Conservation (phyloP, 1,140 invertebrate species). For the Sesamia nonagrioides region DNA sequence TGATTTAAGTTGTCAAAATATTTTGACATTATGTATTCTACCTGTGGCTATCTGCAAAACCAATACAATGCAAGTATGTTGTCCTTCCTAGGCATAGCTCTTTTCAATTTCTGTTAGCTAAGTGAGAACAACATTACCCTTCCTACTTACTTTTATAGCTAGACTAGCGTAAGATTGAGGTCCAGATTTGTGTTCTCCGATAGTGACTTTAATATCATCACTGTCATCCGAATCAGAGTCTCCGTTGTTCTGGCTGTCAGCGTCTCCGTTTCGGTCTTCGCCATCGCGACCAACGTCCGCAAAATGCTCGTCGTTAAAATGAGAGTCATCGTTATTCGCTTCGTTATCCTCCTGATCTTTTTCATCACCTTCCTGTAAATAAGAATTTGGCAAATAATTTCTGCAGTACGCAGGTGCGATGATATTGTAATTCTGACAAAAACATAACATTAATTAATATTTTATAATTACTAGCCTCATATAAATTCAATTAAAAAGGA, state of each 20-base stretch:
- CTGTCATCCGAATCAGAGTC: slow-evolving; percentile 93
- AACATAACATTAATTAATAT: background rate
- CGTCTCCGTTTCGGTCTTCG: slow-evolving; percentile 88
- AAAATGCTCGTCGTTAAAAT: slow-evolving; percentile 86
- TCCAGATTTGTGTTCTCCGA: slow-evolving; percentile 94
- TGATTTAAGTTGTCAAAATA: too few relatives aligned
- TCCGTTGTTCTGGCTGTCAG: slow-evolving; percentile 89
- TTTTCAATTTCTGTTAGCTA: too few relatives aligned
- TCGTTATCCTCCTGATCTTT: slow-evolving; percentile 81
- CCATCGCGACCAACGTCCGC: slow-evolving; percentile 87
- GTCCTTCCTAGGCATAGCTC: too few relatives aligned
- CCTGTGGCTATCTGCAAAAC: too few relatives aligned
- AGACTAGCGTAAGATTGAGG: slow-evolving; percentile 89
- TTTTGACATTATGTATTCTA: too few relatives aligned
- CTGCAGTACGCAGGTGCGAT: background rate
- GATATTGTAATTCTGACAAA: background rate
- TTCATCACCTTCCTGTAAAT: slow-evolving; percentile 74
- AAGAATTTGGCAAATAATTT: background rate
- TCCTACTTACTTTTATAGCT: slow-evolving; percentile 1
- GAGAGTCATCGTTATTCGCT: slow-evolving; percentile 83
- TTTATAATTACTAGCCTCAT: background rate
- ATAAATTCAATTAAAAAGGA: background rate
- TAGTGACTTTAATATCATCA: slow-evolving; percentile 95
- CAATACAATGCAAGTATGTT: too few relatives aligned
- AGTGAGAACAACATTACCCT: too few relatives aligned